phyloP scores from a whole-genome alignment of 1,140 invertebrate species.

The Orussus abietinus region DNA sequence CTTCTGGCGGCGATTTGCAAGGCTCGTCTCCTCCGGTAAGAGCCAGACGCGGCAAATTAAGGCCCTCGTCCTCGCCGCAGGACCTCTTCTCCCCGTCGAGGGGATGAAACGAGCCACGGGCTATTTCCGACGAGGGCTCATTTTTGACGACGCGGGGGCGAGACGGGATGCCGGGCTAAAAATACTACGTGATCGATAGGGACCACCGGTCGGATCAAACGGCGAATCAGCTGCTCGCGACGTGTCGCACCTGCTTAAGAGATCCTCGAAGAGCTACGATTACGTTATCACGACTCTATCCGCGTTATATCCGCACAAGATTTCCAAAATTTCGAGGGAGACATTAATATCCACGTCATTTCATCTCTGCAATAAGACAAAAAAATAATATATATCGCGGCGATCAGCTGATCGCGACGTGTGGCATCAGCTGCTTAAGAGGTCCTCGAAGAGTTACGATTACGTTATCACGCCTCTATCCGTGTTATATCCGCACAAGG shows the following conservation, averaged over 20 bases:
- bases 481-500: not conserved
- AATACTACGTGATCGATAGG: too few relatives aligned
- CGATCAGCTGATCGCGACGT: slow-evolving; percentile 23
- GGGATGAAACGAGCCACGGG: slow-evolving; percentile 4
- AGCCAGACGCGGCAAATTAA: not conserved
- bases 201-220: too few relatives aligned
- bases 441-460: not conserved
- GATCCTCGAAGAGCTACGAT: not conserved
- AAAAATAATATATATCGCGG: too few relatives aligned
- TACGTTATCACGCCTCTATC: not conserved
- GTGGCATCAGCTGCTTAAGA: slow-evolving; percentile 7
- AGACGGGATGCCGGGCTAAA: slow-evolving; percentile 31
- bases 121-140: slow-evolving; percentile 29
- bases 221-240: slow-evolving; percentile 25
- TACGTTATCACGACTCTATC: not conserved
- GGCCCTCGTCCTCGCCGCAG: not conserved
- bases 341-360: slow-evolving; percentile 9
- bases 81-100: not conserved
- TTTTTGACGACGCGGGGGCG: slow-evolving; percentile 27
- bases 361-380: too few relatives aligned
- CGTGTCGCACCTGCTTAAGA: slow-evolving; percentile 6
- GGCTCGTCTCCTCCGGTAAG: too few relatives aligned
- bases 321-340: slow-evolving; percentile 1
- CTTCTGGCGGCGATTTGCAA: too few relatives aligned
- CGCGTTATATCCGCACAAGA: not conserved